A percentile compares a stretch with the other conserved stretches of the same genome.
Conservation (phyloP, 2,113 vertebrate genomes). For the Malurus melanocephalus region DNA sequence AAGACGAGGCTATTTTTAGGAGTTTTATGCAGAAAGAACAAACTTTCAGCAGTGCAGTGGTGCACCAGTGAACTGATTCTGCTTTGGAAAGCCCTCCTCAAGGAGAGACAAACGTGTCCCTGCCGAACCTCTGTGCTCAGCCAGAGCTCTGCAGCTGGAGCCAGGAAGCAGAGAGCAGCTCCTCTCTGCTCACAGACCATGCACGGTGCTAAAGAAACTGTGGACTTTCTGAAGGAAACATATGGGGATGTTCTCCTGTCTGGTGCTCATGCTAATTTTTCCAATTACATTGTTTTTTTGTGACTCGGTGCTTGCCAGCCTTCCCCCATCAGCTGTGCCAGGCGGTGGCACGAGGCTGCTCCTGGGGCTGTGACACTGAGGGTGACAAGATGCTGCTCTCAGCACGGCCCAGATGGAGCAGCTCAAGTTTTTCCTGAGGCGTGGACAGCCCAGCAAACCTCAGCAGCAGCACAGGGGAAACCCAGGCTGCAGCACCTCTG, state of each 20-base stretch:
- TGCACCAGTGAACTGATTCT: neutral
- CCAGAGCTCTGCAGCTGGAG: neutral
- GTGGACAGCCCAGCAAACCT: neutral
- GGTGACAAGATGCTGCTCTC: neutral
- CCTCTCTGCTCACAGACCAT: neutral
- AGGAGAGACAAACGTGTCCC: neutral
- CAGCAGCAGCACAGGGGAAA: neutral
- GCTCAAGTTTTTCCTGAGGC: neutral
- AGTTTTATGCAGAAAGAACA: neutral
- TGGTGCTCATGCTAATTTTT: neutral
- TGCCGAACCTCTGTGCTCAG: neutral
- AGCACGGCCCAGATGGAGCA: neutral
- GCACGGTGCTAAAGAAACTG: neutral
- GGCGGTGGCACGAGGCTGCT: neutral
- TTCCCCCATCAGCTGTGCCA: neutral
- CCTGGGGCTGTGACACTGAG: neutral
- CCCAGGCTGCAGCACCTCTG: neutral
- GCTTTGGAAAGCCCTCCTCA: neutral
- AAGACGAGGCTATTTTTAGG: slow-evolving; percentile 10
- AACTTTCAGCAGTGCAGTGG: neutral
- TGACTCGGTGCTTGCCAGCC: neutral
- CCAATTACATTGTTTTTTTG: neutral
- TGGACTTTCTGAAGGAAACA: neutral
- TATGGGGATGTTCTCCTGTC: neutral
- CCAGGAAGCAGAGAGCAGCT: neutral